These are phyloP conservation scores for Melipona bicolor DNA, from an alignment of 2,888 invertebrate genomes.

Conservation along the genomic window DNA sequence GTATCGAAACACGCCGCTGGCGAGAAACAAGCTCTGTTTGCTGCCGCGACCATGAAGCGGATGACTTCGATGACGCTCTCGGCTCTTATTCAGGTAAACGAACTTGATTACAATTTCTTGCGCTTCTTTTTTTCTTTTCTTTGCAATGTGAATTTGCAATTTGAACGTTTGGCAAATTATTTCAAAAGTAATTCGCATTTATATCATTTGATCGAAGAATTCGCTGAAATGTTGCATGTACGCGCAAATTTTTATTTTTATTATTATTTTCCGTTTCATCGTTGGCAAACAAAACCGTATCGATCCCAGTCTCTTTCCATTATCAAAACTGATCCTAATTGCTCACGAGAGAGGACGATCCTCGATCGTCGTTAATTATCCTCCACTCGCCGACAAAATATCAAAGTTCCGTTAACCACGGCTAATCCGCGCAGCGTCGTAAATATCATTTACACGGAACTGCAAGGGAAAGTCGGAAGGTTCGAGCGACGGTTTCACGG, in stretches of 20 bases:
- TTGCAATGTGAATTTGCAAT: too few species aligned
- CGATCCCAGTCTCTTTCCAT: background rate
- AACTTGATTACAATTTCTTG: background rate
- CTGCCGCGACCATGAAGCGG: background rate
- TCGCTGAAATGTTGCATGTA: too few species aligned
- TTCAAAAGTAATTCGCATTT: too few species aligned
- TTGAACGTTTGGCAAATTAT: too few species aligned
- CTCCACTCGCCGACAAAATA: constrained; percentile 22
- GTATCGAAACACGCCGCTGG: constrained; percentile 63
- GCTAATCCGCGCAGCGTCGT: constrained; percentile 42
- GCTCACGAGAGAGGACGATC: background rate
- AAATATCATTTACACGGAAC: constrained; percentile 55
- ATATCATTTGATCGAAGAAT: too few species aligned
- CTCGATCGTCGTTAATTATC: constrained; percentile 34
- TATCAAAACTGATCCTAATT: constrained; percentile 20
- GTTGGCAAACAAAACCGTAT: background rate
- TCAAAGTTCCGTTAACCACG: constrained; percentile 46
- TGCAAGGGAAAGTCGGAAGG: background rate
- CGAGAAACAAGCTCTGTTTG: constrained; percentile 26
- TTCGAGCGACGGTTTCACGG: constrained; percentile 47
- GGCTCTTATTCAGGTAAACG: background rate
- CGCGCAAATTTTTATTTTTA: too few species aligned
- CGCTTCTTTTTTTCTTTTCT: background rate
- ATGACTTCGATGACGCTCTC: background rate
- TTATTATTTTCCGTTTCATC: too few species aligned